Evolutionary conservation across 2,888 invertebrate species (phyloP), one percentile per base, ranked within the genome.

Genomic region (Dioctria linearis): DNA sequence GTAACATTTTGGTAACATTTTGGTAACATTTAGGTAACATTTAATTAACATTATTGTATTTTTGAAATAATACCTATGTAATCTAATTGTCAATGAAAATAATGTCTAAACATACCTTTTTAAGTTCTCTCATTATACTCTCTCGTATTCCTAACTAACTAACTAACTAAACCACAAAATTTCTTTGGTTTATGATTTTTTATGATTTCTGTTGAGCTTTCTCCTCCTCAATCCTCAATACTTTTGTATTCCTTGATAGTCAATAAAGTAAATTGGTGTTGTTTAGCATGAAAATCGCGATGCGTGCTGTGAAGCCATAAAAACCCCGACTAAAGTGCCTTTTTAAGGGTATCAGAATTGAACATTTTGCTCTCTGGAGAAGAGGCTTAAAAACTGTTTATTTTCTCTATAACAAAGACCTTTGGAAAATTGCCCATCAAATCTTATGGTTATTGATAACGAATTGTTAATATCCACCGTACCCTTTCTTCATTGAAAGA

Each of bases 391-490:
- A 75, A 75, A 75, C 42, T 75, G 73, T 75, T 75, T 75, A 75
- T 75, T 75, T 42, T 39, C 39, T 59, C 49, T 59, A 59, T 75
- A 75, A 75, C 59, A 75, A 75, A 75, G 73, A 75, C 73, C 73
- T 75, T 42, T 42, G 59, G 42, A 42, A 75, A 75, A 75, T 57
- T 75, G 73, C 73, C 73, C 73, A 75, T 75, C 59, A 75, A 75
- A 75, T 75, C 73, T 75, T 75, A 75, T 59, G 73, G 73, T 75
- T 75, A 75, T 75, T 75, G 73, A 75, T 75, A 75, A 75, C 73
- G 73, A 75, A 75, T 75, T 75, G 73, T 75, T 75, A 75, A 75
- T 59, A 59, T 75, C 59, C 73, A 42, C 71, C 42, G 59, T 59
- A 75, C 73, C 73, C 73, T 75, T 59, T 69, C 25, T 25, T 25